A percentile compares a stretch with the other conserved stretches of the same genome.
Evolutionary conservation across 2,797 vertebrate species (phyloP).

Genomic region (Danio choprae): DNA sequence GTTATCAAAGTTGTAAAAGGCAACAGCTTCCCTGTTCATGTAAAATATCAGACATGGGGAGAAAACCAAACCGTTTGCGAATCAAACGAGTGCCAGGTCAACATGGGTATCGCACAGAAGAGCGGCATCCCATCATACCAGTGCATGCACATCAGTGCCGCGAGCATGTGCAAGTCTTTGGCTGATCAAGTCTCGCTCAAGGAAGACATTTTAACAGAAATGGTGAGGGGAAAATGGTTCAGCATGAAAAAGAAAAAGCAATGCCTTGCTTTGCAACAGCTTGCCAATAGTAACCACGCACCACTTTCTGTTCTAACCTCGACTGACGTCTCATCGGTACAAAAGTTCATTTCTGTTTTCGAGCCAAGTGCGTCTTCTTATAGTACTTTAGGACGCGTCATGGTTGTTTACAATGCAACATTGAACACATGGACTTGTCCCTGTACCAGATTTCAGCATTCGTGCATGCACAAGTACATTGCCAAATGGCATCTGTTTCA

Average conservation of each 20-base stretch:
- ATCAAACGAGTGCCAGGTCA: slow-evolving; percentile 34
- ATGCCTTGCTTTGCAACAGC: slow-evolving; percentile 23
- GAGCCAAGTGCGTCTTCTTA: slow-evolving; percentile 35
- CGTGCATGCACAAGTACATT: slow-evolving; percentile 49
- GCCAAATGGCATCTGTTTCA: slow-evolving; percentile 57
- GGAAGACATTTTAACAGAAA: slow-evolving; percentile 5
- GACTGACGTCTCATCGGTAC: background rate
- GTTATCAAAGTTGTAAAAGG: slow-evolving; percentile 37
- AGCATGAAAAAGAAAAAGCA: slow-evolving; percentile 28
- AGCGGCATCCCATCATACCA: slow-evolving; percentile 21
- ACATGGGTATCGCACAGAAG: slow-evolving; percentile 37
- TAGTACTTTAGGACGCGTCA: slow-evolving; percentile 35
- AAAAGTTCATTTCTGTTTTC: slow-evolving; percentile 25
- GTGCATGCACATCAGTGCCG: slow-evolving; percentile 42
- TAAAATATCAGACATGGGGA: slow-evolving; percentile 1
- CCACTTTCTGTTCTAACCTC: slow-evolving; percentile 29
- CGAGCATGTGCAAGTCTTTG: background rate
- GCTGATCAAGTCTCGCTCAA: background rate
- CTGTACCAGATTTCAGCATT: slow-evolving; percentile 25
- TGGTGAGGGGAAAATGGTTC: slow-evolving; percentile 39
- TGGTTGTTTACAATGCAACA: slow-evolving; percentile 29
- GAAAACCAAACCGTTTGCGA: slow-evolving; percentile 26
- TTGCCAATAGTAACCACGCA: background rate
- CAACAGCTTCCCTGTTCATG: slow-evolving; percentile 28
- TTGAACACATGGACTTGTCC: slow-evolving; percentile 42